Base-by-base conservation (phyloP, 2,888 invertebrate genomes). In the Temnothorax rugatulus region DNA sequence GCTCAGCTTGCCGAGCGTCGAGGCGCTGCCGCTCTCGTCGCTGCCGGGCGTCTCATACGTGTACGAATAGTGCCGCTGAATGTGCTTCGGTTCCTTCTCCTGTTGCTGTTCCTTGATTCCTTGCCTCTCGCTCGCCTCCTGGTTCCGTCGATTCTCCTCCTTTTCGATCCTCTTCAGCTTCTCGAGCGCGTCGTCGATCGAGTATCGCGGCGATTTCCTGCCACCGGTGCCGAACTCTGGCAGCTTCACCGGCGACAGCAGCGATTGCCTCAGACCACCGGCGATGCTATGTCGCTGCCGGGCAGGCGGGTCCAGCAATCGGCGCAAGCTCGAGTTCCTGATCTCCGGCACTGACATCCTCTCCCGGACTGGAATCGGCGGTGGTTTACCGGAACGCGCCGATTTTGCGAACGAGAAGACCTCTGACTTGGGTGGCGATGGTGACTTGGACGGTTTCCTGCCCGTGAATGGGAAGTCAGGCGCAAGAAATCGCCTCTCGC, bases 291-390 rank as follows among this genome's bases (percentile, higher is more conserved):
- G 94, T 54, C 94, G 89, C 81, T 94, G 94, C 63, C 93, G 93
- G 2, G 87, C 71, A 11, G 94, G 94, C 0, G 94, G 93, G 82
- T 94, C 94, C 11, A 94, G 86, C 34, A 94, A 66, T 44, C 94
- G 87, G 3, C 94, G 87, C 1, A 94, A 84, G 74, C 94, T 94
- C 4, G 94, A 93, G 50, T 93, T 94, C 13, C 94, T 89, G 44
- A 94, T 94, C 73, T 94, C 94, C 0, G 94, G 94, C 0, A 94
- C 94, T 3, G 94, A 94, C 92, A 94, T 93, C 34, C 94, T 90
- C 74, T 94, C 94, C n/a, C 94, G 89, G 0, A 86, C 69, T 5
- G 86, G 87, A 11, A 86, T 84, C 34, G 84, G 88, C 1, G 84
- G 68, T 0, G 85, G 84, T 13, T 85, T 90, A 21, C 57, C 82